Percentiles rank a stretch among this genome's conserved stretches.
phyloP scores from a whole-genome alignment of 2,113 vertebrate genomes.

The Emydocephalus ijimae region DNA sequence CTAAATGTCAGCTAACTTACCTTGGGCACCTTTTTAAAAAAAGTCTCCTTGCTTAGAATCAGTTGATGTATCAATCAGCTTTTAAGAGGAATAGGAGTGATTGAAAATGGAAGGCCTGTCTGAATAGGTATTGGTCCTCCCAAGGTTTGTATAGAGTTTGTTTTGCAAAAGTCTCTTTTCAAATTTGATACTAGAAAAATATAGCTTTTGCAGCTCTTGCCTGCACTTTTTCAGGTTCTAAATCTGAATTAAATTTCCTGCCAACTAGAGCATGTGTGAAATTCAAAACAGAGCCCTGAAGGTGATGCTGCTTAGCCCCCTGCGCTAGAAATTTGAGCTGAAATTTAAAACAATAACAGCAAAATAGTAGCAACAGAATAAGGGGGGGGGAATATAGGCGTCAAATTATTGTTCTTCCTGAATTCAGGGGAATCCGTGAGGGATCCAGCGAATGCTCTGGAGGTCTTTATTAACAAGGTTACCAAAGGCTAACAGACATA shows the following conservation, averaged over 20 bases:
- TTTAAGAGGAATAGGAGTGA: not conserved
- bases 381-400: not conserved
- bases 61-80: not conserved
- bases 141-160: not conserved
- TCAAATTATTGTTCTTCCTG: conserved; percentile 12
- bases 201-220: conserved; percentile 2
- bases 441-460: not conserved
- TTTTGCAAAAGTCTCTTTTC: not conserved
- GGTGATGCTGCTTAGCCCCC: conserved; percentile 1
- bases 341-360: conserved; percentile 36
- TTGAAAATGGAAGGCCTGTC: not conserved
- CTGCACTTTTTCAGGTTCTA: conserved; percentile 23
- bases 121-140: not conserved
- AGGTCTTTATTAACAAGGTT: conserved; percentile 13
- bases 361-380: conserved; percentile 29
- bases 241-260: conserved; percentile 24
- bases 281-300: conserved; percentile 24
- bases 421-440: conserved; percentile 17
- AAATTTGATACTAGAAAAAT: conserved; percentile 5
- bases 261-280: conserved; percentile 21
- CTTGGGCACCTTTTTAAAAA: not conserved
- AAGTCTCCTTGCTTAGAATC: not conserved
- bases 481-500: conserved; percentile 18
- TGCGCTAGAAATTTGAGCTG: conserved; percentile 16
- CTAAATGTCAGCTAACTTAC: not conserved